Conservation (phyloP, 2,113 vertebrate species). For the Syngnathus scovelli region DNA sequence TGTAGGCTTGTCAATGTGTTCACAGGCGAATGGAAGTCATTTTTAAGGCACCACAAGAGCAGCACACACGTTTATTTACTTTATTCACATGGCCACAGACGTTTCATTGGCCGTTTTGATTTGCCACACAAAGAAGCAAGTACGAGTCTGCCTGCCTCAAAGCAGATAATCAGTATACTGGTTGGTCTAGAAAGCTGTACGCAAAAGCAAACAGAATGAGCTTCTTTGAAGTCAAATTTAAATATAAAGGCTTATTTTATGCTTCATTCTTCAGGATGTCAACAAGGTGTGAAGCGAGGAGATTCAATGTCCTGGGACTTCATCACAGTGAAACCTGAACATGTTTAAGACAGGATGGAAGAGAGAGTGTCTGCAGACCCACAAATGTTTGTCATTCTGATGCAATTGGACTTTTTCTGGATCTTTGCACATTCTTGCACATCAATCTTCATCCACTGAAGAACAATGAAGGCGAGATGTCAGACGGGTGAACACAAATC, state of each 20-base stretch:
- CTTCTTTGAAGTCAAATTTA: conserved; percentile 40
- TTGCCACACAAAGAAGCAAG: conserved; percentile 28
- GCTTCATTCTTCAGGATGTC: conserved; percentile 35
- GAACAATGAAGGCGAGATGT: conserved; percentile 20
- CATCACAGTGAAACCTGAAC: conserved; percentile 53
- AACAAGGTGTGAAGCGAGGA: conserved; percentile 44
- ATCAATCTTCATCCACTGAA: conserved; percentile 19
- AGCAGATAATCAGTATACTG: conserved; percentile 33
- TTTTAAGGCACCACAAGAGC: conserved; percentile 60
- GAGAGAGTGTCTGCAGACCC: conserved; percentile 18
- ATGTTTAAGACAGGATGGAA: conserved; percentile 55
- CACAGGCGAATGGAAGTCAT: conserved; percentile 37
- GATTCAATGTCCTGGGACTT: conserved; percentile 56
- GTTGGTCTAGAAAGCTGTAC: conserved; percentile 27
- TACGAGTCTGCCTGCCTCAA: conserved; percentile 24
- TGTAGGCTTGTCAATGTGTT: conserved; percentile 46
- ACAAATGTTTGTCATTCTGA: conserved; percentile 16
- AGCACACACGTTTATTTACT: conserved; percentile 63
- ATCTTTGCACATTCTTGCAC: conserved; percentile 31
- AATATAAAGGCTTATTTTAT: conserved; percentile 57
- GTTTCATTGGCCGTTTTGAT: conserved; percentile 37
- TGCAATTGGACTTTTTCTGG: conserved; percentile 24
- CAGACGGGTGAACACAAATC: conserved; percentile 24
- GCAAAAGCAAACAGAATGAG: conserved; percentile 39
- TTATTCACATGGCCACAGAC: conserved; percentile 45